Percentiles rank a stretch among this genome's conserved stretches.
phyloP scores from a whole-genome alignment of 53 echinoderm and acorn worm species.

The Hippasteria phrygiana region DNA sequence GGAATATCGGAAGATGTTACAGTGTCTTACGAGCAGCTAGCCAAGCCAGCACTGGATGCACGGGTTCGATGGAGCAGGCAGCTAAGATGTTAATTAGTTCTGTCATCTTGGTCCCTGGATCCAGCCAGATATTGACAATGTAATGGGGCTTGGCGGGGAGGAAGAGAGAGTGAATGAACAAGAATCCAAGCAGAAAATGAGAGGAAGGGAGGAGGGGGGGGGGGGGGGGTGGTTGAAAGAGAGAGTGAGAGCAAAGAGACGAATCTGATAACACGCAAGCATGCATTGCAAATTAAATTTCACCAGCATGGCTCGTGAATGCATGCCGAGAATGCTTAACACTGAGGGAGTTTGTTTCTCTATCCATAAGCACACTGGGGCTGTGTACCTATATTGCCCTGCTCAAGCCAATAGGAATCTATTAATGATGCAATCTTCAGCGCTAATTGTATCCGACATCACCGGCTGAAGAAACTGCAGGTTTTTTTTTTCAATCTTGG shows the following conservation, averaged over 20 bases:
- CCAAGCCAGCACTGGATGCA: neutral
- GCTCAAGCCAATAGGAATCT: neutral
- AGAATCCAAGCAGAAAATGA: neutral
- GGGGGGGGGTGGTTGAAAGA: neutral
- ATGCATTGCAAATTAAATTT: conserved; percentile 59
- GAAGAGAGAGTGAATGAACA: conserved; percentile 5
- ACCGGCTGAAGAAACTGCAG: neutral
- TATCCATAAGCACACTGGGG: neutral
- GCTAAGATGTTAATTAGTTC: conserved; percentile 45
- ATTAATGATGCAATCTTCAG: conserved; percentile 25
- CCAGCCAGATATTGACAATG: conserved; percentile 20
- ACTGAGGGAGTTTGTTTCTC: neutral
- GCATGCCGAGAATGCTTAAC: conserved; percentile 38
- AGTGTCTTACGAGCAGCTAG: too few species aligned
- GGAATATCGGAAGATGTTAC: too few species aligned
- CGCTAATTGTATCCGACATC: conserved; percentile 48
- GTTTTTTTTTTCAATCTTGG: neutral
- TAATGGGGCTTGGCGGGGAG: conserved; percentile 40
- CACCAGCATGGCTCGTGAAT: conserved; percentile 39
- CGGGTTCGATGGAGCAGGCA: neutral
- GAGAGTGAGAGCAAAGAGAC: neutral
- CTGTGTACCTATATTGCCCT: neutral
- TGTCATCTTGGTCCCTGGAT: conserved; percentile 54
- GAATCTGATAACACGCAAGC: conserved; percentile 50
- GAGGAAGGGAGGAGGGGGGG: conserved; percentile 1